Percentiles rank a stretch among this genome's conserved stretches.
Evolutionary conservation across 1,140 invertebrate genomes (phyloP).

Genomic region (Cyclargus thomasi): DNA sequence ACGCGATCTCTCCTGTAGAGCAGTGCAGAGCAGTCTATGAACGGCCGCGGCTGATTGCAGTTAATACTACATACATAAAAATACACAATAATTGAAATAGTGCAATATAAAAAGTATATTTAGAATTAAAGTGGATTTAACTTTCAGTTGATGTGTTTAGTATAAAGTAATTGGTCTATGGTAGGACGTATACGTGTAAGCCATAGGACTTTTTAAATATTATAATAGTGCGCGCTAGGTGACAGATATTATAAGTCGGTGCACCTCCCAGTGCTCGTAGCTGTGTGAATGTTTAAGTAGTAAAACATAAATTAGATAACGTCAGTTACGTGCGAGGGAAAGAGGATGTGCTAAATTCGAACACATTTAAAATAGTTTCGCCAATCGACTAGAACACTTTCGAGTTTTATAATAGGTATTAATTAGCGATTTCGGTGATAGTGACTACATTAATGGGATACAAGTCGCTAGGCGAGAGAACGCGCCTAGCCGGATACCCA

Average conservation of each 20-base stretch:
- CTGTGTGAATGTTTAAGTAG: neutral
- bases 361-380: neutral
- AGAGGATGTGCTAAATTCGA: neutral
- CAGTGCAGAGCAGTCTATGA: constrained; percentile 41
- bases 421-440: constrained; percentile 12
- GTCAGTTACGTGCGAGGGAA: neutral
- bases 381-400: neutral
- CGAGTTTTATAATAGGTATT: constrained; percentile 4
- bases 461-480: constrained; percentile 25
- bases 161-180: no score
- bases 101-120: neutral
- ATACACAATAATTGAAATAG: no score
- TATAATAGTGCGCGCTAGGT: neutral
- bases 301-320: neutral
- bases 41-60: constrained; percentile 41
- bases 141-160: no score
- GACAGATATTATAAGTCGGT: neutral
- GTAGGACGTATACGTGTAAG: no score
- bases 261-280: neutral
- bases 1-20: constrained; percentile 60
- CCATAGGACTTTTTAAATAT: no score
- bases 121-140: neutral
- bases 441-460: neutral
- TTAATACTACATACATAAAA: neutral
- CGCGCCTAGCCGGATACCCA: constrained; percentile 49